Evolutionary conservation across 2,797 vertebrate genomes (phyloP).

Genomic region (Muscicapa striata): DNA sequence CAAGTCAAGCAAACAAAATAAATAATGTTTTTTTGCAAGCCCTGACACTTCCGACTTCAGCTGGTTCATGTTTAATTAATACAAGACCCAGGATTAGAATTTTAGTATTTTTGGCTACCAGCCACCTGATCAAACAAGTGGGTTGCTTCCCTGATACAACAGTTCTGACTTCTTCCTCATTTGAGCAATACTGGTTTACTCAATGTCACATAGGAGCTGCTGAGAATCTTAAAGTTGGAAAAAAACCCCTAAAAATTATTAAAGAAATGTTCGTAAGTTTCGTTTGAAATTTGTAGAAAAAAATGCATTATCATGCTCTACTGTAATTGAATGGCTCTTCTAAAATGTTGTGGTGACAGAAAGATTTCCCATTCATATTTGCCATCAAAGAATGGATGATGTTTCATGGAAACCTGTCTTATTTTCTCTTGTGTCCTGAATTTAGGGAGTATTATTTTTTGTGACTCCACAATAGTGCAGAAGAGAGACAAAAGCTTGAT

Average conservation of each 20-base stretch:
- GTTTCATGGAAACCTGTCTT: background rate
- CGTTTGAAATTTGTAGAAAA: background rate
- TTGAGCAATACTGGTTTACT: background rate
- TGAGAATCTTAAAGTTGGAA: background rate
- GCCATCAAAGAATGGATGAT: background rate
- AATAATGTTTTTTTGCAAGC: background rate
- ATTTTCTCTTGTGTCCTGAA: background rate
- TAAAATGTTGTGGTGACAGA: too few relatives aligned
- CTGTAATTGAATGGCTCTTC: too few relatives aligned
- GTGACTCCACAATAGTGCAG: background rate
- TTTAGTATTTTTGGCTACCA: background rate
- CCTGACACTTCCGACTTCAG: background rate
- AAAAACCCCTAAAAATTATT: fast-evolving
- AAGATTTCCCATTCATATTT: background rate
- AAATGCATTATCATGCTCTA: too few relatives aligned
- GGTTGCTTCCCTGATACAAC: background rate
- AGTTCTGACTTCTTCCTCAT: background rate
- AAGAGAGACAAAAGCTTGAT: background rate
- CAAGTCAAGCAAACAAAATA: conserved; percentile 25
- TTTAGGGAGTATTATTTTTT: background rate
- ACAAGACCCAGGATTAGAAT: background rate
- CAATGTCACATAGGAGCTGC: background rate
- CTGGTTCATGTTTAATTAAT: background rate
- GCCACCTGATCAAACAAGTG: background rate
- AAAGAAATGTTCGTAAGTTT: background rate